Base-by-base conservation (phyloP, 2,888 invertebrate species). In the Chymomyza amoena region DNA sequence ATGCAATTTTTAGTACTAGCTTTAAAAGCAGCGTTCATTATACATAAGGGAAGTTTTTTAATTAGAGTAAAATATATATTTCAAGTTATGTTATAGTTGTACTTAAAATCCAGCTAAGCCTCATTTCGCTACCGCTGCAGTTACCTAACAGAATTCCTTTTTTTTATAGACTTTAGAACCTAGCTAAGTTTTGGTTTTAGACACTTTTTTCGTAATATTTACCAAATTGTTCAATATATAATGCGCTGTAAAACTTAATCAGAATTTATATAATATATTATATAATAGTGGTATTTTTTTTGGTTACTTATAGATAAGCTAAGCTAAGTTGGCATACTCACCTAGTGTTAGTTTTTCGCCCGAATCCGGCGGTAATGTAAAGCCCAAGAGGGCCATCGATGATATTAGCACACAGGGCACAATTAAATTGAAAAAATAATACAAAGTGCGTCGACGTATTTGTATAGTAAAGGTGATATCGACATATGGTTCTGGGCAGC, bases 361-460 rank as follows among this genome's bases (percentile, higher is more conserved):
- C 81, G 91, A 92, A 83, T 99, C 99, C 73, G 99, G 99, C 80
- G 99, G 99, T 91, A 99, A 94, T 80, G 98, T 98, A 94, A 99
- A 99, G 83, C 99, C 98, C 89, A 99, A 94, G 84, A 99, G 95
- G 84, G 99, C 98, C 97, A 99, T 98, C 84, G 98, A 98, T 78
- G 99, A 98, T 92, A 99, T 99, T 90, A 99, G 95, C 90, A 99
- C 97, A 92, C 99, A 99, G 85, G 99, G 99, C 90, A 99, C 98
- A 92, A 99, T 99, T 92, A 99, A 95, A 94, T 99, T 99, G 95
- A 99, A 98, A 93, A 98, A 98, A 94, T 99, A 99, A 94, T 99
- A 99, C 89, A 99, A 94, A 63, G 99, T 99, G 90, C 99, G 94
- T 91, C 99, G 94, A 85, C 99, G 95, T 90, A 99, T 98, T 93